Conservation (phyloP, 2,113 vertebrate species). For the Tapirus terrestris region DNA sequence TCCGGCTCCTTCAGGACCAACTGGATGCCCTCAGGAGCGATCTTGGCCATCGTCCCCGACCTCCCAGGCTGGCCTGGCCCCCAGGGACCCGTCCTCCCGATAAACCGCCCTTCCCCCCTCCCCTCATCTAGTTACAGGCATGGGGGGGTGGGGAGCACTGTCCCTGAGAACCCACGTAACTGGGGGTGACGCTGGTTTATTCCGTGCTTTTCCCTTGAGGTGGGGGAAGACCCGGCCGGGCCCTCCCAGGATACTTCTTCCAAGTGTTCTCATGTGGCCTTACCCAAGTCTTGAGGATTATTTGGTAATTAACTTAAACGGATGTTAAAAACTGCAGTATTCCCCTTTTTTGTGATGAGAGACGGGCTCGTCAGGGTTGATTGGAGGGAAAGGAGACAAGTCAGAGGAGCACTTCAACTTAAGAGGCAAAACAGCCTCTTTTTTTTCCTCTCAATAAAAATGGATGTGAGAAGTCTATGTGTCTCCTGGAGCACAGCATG, state of each 20-base stretch:
- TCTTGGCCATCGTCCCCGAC: slow-evolving; percentile 76
- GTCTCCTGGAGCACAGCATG: neutral
- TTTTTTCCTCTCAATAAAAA: slow-evolving; percentile 47
- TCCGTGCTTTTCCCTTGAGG: neutral
- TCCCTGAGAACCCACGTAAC: no score
- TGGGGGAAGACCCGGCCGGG: neutral
- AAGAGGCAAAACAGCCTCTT: neutral
- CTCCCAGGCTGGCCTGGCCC: neutral
- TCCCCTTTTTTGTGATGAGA: neutral
- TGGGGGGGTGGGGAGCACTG: neutral
- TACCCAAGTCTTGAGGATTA: neutral
- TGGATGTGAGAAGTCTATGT: neutral
- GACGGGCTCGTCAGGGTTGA: neutral
- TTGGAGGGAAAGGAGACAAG: neutral
- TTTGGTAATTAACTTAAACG: slow-evolving; percentile 8
- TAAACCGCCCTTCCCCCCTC: neutral
- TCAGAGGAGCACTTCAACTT: neutral
- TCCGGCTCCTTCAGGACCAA: slow-evolving; percentile 91
- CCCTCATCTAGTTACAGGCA: neutral
- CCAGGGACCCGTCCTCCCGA: neutral
- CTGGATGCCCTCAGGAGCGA: slow-evolving; percentile 88
- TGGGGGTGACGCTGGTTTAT: neutral
- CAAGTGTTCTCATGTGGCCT: neutral
- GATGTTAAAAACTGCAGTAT: neutral
- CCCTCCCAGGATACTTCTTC: neutral